These are phyloP conservation scores for Tachystola acroxantha DNA, from an alignment of 2,888 invertebrate genomes.

Conservation along the genomic window DNA sequence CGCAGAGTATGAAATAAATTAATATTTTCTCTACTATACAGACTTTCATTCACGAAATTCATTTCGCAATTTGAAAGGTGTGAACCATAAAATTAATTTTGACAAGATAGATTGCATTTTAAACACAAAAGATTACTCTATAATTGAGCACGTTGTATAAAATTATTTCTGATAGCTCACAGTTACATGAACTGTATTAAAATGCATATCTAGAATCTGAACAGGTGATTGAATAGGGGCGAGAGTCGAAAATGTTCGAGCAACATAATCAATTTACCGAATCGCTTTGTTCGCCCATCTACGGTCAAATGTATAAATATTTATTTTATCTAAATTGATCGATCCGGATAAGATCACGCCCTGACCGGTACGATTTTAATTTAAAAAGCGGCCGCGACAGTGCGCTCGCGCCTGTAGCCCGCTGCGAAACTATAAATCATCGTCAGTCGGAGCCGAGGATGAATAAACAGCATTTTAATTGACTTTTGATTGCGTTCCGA, in stretches of 20 bases:
- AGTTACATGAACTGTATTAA: slow-evolving; percentile 5
- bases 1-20: slow-evolving; percentile 71
- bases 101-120: slow-evolving; percentile 1
- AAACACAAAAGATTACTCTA: not conserved
- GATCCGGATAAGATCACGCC: slow-evolving; percentile 72
- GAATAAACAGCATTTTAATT: slow-evolving; percentile 74
- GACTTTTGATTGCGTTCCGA: slow-evolving; percentile 64
- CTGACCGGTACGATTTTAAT: slow-evolving; percentile 69
- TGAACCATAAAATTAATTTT: slow-evolving; percentile 1
- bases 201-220: slow-evolving; percentile 45
- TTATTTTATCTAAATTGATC: slow-evolving; percentile 79
- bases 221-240: slow-evolving; percentile 58
- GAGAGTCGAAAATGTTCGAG: slow-evolving; percentile 52
- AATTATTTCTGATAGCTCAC: not conserved
- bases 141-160: not conserved
- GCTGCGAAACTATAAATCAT: slow-evolving; percentile 78
- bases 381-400: slow-evolving; percentile 69
- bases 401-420: slow-evolving; percentile 56
- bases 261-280: slow-evolving; percentile 73
- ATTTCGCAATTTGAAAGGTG: not conserved
- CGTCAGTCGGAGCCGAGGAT: slow-evolving; percentile 45
- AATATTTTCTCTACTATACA: slow-evolving; percentile 70
- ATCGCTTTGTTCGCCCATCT: slow-evolving; percentile 72
- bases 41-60: slow-evolving; percentile 38
- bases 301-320: slow-evolving; percentile 74